Conservation (phyloP, 2,113 vertebrate species). For the Neodontobutis hainanensis region DNA sequence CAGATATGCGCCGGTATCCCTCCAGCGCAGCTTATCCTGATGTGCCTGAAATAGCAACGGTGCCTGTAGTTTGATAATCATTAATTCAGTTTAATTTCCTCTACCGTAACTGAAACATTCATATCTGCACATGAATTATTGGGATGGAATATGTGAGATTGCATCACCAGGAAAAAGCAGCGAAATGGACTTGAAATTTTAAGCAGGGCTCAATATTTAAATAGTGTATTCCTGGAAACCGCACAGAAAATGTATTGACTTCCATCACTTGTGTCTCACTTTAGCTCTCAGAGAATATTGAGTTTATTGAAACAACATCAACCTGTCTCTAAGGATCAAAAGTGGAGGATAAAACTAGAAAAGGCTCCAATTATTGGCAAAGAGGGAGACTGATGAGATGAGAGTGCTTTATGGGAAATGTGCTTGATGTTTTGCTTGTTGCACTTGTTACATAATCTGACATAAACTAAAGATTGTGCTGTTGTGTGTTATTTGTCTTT, state of each 20-base stretch:
- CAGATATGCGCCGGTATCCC: conserved; percentile 11
- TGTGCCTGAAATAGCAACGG: conserved; percentile 51
- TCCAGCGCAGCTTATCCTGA: conserved; percentile 23
- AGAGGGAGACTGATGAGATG: conserved; percentile 32
- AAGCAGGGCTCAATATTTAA: conserved; percentile 73
- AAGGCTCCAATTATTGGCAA: conserved; percentile 33
- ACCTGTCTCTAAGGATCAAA: conserved; percentile 32
- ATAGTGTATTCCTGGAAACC: conserved; percentile 60
- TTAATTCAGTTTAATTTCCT: conserved; percentile 77
- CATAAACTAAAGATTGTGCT: too few relatives aligned
- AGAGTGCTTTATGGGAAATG: conserved; percentile 3
- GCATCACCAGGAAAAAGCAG: conserved; percentile 41
- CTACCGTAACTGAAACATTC: conserved; percentile 72
- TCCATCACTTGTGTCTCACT: conserved; percentile 60
- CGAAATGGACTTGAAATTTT: conserved; percentile 65
- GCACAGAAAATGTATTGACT: conserved; percentile 60
- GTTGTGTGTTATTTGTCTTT: too few relatives aligned
- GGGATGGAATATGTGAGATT: conserved; percentile 55
- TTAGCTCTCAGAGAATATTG: conserved; percentile 51
- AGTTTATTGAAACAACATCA: conserved; percentile 54
- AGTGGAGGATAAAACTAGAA: conserved; percentile 40
- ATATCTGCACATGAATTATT: conserved; percentile 73
- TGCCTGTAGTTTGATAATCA: conserved; percentile 58
- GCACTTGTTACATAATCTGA: not conserved
- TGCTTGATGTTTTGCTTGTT: not conserved